Conservation (phyloP, 2,113 vertebrate genomes). For the Lethenteron camtschaticum region DNA sequence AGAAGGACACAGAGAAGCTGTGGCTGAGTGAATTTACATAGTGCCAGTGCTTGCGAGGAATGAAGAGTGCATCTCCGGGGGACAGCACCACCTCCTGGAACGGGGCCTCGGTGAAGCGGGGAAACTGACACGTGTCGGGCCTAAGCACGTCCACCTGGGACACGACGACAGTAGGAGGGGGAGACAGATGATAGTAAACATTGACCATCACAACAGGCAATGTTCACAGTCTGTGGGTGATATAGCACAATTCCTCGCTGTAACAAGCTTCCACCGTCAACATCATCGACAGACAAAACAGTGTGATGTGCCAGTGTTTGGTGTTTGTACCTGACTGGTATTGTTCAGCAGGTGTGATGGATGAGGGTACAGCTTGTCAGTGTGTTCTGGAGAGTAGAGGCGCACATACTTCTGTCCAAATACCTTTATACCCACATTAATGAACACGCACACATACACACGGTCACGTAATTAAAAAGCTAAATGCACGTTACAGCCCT, state of each 20-base stretch:
- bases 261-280: no score
- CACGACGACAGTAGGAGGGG: neutral
- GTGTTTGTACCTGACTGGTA: neutral
- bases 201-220: no score
- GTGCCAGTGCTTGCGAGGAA: neutral
- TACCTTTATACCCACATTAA: neutral
- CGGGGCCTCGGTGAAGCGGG: neutral
- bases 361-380: neutral
- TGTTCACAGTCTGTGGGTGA: no score
- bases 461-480: no score
- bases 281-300: no score
- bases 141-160: neutral
- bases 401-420: neutral
- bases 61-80: conserved; percentile 3
- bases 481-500: no score
- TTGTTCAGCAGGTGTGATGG: conserved; percentile 2
- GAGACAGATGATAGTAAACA: no score
- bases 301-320: no score
- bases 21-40: neutral
- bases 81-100: conserved; percentile 1
- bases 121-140: neutral
- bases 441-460: no score
- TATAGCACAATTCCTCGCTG: no score
- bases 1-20: neutral
- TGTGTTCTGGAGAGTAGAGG: neutral